These are phyloP conservation scores for Cataglyphis altisquamis DNA, from an alignment of 2,888 invertebrate species.

Conservation along the genomic window DNA sequence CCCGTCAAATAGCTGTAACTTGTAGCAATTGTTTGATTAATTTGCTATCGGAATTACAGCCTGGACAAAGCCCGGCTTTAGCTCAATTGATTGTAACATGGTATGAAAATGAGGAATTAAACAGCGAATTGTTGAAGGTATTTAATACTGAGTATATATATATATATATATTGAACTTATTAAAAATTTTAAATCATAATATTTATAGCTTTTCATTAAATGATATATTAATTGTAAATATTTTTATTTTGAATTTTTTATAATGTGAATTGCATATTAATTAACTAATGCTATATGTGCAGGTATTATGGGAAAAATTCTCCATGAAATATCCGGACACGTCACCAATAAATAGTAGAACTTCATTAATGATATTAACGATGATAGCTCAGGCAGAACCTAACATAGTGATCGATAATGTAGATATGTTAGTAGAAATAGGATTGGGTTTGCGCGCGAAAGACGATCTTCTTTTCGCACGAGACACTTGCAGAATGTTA, in stretches of 20 bases:
- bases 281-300: conserved; percentile 59
- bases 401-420: conserved; percentile 89
- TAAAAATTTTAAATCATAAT: not conserved
- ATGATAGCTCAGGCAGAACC: conserved; percentile 91
- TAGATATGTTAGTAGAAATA: conserved; percentile 91
- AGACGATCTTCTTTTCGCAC: conserved; percentile 87
- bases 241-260: not conserved
- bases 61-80: conserved; percentile 81
- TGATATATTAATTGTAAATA: conserved; percentile 1
- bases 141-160: not conserved
- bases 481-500: conserved; percentile 88
- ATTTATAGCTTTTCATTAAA: not conserved
- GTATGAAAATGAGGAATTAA: conserved; percentile 78
- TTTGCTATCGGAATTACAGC: conserved; percentile 78
- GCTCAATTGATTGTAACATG: conserved; percentile 79
- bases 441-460: conserved; percentile 89
- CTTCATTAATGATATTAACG: conserved; percentile 92
- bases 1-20: conserved; percentile 76
- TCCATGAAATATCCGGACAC: conserved; percentile 91
- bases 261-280: not conserved
- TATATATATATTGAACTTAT: not conserved
- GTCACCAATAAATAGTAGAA: conserved; percentile 90
- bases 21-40: conserved; percentile 79
- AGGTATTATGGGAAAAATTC: conserved; percentile 95
- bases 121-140: conserved; percentile 80